A percentile compares a stretch with the other conserved stretches of the same genome.
phyloP scores from a whole-genome alignment of 2,113 vertebrate species.

The Ailuropoda melanoleuca region DNA sequence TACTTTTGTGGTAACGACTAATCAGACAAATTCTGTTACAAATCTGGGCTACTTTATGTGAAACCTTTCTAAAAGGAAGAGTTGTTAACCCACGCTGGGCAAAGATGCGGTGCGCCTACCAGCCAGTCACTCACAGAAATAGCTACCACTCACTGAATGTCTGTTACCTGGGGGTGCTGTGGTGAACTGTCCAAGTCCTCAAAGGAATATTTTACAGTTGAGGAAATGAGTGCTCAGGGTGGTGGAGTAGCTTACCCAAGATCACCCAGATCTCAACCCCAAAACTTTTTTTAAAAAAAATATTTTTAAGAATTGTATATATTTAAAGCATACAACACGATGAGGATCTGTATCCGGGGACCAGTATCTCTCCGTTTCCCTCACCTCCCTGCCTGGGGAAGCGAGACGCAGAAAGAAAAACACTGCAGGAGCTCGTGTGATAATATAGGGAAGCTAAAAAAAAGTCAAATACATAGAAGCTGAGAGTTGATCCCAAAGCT shows the following conservation, averaged over 20 bases:
- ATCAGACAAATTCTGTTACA: not conserved
- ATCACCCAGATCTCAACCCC: not conserved
- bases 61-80: conserved; percentile 22
- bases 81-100: not conserved
- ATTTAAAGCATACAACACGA: not conserved
- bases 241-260: not conserved
- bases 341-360: not conserved
- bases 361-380: not conserved
- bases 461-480: not conserved
- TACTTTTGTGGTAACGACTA: not conserved
- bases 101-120: not conserved
- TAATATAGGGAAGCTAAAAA: not conserved
- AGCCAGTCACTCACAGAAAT: not conserved
- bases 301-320: not conserved
- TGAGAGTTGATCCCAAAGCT: not conserved
- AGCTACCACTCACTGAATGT: not conserved
- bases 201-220: not conserved
- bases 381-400: not conserved
- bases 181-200: not conserved
- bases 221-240: not conserved
- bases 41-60: not conserved
- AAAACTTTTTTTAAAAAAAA: not conserved
- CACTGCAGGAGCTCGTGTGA: not conserved
- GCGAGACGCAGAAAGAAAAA: not conserved
- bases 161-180: not conserved